Conservation (phyloP, 2,888 invertebrate genomes). For the Pollenia labialis region DNA sequence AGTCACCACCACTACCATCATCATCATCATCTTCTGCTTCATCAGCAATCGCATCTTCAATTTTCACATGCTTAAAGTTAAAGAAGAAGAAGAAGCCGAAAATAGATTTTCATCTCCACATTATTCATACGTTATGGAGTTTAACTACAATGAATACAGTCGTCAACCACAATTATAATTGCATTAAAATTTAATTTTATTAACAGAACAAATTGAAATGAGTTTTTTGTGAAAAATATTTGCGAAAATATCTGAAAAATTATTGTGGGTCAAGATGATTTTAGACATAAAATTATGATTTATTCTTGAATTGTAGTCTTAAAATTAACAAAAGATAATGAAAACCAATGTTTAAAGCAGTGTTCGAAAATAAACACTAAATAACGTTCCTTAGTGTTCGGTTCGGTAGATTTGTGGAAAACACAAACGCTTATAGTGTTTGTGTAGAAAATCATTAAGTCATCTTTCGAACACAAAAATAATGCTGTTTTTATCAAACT, state of each 20-base stretch:
- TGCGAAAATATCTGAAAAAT: background rate
- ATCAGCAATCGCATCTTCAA: conserved; percentile 11
- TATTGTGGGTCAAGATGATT: background rate
- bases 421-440: too few species aligned
- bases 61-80: conserved; percentile 38
- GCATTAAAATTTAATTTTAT: conserved; percentile 36
- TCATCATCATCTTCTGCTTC: conserved; percentile 33
- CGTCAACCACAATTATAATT: conserved; percentile 53
- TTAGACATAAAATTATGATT: too few species aligned
- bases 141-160: background rate
- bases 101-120: conserved; percentile 3
- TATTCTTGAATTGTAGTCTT: background rate
- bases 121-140: background rate
- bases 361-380: too few species aligned
- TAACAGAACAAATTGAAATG: conserved; percentile 12
- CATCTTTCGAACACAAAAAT: too few species aligned
- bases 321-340: too few species aligned
- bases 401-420: too few species aligned
- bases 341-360: too few species aligned
- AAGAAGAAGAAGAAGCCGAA: background rate
- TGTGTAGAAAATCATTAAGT: too few species aligned
- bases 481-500: too few species aligned
- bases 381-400: too few species aligned
- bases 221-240: background rate
- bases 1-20: conserved; percentile 14